These are phyloP conservation scores for Onthophagus taurus DNA, from an alignment of 1,140 invertebrate genomes.

Conservation along the genomic window DNA sequence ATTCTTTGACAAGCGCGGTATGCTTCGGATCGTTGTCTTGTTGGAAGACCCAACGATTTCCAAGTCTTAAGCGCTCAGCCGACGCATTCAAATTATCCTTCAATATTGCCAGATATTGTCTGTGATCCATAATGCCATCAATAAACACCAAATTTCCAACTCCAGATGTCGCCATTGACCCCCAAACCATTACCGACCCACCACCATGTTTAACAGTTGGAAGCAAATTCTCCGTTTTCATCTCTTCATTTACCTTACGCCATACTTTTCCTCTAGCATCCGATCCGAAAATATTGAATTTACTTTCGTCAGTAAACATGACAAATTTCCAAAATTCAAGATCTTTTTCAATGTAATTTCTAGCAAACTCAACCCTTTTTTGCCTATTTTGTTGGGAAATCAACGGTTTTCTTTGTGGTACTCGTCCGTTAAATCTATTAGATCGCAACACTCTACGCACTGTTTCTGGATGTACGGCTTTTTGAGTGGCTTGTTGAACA, in stretches of 20 bases:
- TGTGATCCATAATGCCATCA: slow-evolving; percentile 28
- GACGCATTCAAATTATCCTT: slow-evolving; percentile 9
- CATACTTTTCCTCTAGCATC: slow-evolving; percentile 6
- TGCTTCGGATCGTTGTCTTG: slow-evolving; percentile 35
- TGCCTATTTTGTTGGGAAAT: slow-evolving; percentile 15
- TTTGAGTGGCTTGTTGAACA: not conserved
- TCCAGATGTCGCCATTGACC: slow-evolving; percentile 26
- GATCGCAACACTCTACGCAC: slow-evolving; percentile 16
- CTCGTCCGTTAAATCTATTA: slow-evolving; percentile 4
- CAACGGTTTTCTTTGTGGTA: slow-evolving; percentile 13
- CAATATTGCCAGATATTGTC: slow-evolving; percentile 18
- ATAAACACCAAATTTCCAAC: slow-evolving; percentile 28
- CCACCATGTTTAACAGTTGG: slow-evolving; percentile 7
- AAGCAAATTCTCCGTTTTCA: slow-evolving; percentile 1
- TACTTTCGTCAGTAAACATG: slow-evolving; percentile 19
- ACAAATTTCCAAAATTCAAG: slow-evolving; percentile 15
- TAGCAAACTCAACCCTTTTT: slow-evolving; percentile 9
- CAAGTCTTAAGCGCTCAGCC: slow-evolving; percentile 10
- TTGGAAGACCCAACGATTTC: slow-evolving; percentile 20
- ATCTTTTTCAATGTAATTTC: slow-evolving; percentile 9
- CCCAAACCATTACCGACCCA: slow-evolving; percentile 17
- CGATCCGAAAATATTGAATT: slow-evolving; percentile 1
- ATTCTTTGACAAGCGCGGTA: slow-evolving; percentile 23
- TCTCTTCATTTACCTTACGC: slow-evolving; percentile 2
- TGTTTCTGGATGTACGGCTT: slow-evolving; percentile 10